Evolutionary conservation across 2,797 vertebrate species (phyloP).

Genomic region (Cryptoblepharus egeriae): DNA sequence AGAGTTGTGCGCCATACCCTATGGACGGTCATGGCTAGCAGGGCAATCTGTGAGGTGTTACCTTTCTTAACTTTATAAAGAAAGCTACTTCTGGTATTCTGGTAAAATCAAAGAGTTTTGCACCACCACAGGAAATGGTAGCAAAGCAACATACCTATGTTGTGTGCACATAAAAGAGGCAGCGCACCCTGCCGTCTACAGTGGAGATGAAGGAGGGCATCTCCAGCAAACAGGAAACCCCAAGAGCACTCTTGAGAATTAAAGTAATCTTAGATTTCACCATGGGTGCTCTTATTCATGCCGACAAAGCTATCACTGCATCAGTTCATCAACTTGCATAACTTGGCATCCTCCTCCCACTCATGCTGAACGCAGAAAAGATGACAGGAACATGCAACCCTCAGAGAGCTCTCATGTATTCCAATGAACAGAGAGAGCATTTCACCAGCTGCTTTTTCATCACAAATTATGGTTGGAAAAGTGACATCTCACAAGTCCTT

Average conservation of each 20-base stretch:
- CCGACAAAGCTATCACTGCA: neutral
- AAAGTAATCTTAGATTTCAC: neutral
- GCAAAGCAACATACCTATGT: neutral
- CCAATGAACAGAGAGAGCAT: too few relatives aligned
- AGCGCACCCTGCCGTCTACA: too few relatives aligned
- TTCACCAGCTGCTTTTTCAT: too few relatives aligned
- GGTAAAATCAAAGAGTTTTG: neutral
- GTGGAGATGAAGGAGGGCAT: neutral
- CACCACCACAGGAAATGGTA: neutral
- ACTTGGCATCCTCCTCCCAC: neutral
- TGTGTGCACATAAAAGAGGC: neutral
- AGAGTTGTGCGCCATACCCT: too few relatives aligned
- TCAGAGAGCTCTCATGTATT: too few relatives aligned
- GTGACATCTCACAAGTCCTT: too few relatives aligned
- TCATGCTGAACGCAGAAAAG: too few relatives aligned
- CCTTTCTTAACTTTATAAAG: too few relatives aligned
- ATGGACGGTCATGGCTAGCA: too few relatives aligned
- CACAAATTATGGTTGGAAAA: too few relatives aligned
- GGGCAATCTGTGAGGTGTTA: too few relatives aligned
- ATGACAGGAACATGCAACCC: too few relatives aligned
- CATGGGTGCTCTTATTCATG: neutral
- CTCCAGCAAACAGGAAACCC: neutral
- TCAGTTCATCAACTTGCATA: constrained; percentile 16
- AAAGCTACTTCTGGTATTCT: neutral
- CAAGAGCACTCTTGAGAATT: neutral